phyloP scores from a whole-genome alignment of 2,888 invertebrate genomes.

The Eugnorisma glareosa region DNA sequence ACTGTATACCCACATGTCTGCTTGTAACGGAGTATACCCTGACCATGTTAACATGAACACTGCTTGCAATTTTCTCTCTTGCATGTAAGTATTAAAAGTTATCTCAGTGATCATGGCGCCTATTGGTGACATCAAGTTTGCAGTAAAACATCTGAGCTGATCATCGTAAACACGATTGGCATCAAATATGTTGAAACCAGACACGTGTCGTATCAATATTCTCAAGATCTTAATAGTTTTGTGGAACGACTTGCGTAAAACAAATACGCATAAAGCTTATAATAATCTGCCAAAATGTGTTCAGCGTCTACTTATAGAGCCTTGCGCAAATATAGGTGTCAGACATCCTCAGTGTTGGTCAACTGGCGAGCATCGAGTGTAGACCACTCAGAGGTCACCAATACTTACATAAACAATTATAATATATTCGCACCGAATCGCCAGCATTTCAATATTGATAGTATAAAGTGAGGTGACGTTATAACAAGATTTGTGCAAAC shows the following conservation, averaged over 20 bases:
- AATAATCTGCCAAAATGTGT: conserved; percentile 43
- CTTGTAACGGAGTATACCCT: not conserved
- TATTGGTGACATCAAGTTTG: conserved; percentile 1
- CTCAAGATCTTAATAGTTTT: conserved; percentile 34
- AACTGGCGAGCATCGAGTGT: not conserved
- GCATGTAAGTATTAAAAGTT: not conserved
- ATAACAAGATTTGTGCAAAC: conserved; percentile 69
- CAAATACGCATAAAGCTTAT: conserved; percentile 25
- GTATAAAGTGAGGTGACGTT: conserved; percentile 70
- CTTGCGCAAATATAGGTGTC: conserved; percentile 26
- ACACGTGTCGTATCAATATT: conserved; percentile 34
- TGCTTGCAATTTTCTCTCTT: not conserved
- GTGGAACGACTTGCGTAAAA: conserved; percentile 41
- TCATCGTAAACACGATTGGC: conserved; percentile 8
- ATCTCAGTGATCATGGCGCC: not conserved
- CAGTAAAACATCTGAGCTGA: conserved; percentile 6
- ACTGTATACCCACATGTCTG: not conserved
- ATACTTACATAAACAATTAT: conserved; percentile 44
- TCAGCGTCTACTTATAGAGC: conserved; percentile 32
- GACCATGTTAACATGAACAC: not conserved
- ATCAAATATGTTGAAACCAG: conserved; percentile 35
- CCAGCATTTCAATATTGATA: conserved; percentile 73
- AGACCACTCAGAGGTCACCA: conserved; percentile 27
- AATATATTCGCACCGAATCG: conserved; percentile 52
- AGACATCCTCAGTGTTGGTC: conserved; percentile 8